Evolutionary conservation across 2,797 vertebrate genomes (phyloP).

Genomic region (Podarcis lilfordi): DNA sequence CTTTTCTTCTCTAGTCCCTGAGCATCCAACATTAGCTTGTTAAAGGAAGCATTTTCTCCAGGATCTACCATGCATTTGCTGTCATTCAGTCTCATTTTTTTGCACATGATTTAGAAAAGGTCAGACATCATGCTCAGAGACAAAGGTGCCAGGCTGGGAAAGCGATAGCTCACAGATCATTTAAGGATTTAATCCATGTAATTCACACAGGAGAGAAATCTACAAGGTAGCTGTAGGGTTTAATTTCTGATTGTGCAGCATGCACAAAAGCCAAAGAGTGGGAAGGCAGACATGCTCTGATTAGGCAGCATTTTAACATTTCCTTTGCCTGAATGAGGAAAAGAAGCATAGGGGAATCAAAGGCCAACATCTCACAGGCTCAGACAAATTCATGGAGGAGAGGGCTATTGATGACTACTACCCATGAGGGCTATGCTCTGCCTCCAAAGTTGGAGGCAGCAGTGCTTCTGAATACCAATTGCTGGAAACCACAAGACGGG

Average conservation of each 20-base stretch:
- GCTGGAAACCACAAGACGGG: too few relatives aligned
- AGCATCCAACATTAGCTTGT: constrained; percentile 8
- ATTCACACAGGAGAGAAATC: constrained; percentile 4
- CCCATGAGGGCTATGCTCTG: too few relatives aligned
- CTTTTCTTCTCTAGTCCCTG: background rate
- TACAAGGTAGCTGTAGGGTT: background rate
- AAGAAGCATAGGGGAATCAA: background rate
- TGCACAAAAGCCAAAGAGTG: background rate
- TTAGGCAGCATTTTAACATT: background rate
- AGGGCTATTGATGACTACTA: too few relatives aligned
- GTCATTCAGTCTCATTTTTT: background rate
- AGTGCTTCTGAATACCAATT: too few relatives aligned
- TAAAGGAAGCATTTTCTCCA: constrained; percentile 19
- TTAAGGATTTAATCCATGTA: background rate
- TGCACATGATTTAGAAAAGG: background rate
- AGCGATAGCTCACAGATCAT: background rate
- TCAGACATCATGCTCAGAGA: background rate
- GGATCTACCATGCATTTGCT: background rate
- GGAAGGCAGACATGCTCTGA: rapidly evolving
- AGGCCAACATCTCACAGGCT: background rate
- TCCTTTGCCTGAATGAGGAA: background rate
- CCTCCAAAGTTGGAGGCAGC: too few relatives aligned
- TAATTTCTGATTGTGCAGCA: background rate
- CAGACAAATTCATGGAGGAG: too few relatives aligned
- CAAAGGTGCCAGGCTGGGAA: background rate